These are phyloP conservation scores for Paracentrotus lividus DNA, from an alignment of 53 echinoderm and acorn worm genomes.

Conservation along the genomic window DNA sequence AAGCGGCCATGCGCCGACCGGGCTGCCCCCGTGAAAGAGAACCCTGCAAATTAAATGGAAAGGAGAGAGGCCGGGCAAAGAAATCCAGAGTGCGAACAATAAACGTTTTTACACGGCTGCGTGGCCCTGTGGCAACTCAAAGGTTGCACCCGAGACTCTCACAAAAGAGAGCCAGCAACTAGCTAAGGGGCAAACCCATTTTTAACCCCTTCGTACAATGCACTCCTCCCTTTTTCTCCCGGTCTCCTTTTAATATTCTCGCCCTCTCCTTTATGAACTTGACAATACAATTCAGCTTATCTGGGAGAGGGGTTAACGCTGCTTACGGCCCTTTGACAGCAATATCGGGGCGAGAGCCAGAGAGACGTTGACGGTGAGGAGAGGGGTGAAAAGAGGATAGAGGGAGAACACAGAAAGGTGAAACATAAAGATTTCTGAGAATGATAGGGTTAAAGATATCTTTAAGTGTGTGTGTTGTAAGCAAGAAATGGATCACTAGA, in stretches of 20 bases:
- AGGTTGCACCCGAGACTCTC: background rate
- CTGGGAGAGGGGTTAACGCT: conserved; percentile 20
- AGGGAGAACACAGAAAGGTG: background rate
- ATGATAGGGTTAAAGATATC: background rate
- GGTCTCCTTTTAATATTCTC: conserved; percentile 26
- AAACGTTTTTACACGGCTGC: conserved; percentile 68
- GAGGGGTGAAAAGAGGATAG: background rate
- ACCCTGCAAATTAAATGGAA: conserved; percentile 69
- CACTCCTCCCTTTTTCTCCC: conserved; percentile 39
- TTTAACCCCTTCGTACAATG: conserved; percentile 49
- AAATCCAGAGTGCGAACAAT: conserved; percentile 49
- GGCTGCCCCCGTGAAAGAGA: conserved; percentile 53
- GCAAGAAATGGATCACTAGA: background rate
- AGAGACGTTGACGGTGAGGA: conserved; percentile 21
- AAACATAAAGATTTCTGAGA: background rate
- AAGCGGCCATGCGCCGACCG: conserved; percentile 37
- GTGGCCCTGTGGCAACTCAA: conserved; percentile 54
- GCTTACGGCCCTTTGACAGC: conserved; percentile 45
- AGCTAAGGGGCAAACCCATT: conserved; percentile 46
- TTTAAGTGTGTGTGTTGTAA: background rate
- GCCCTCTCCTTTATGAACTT: conserved; percentile 64
- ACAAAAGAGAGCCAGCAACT: conserved; percentile 27
- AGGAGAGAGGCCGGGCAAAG: conserved; percentile 35
- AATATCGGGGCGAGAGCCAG: conserved; percentile 33
- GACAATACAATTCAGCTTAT: conserved; percentile 64